Percentiles rank a stretch among this genome's conserved stretches.
phyloP scores from a whole-genome alignment of 2,797 vertebrate genomes.

The Muscicapa comitata region DNA sequence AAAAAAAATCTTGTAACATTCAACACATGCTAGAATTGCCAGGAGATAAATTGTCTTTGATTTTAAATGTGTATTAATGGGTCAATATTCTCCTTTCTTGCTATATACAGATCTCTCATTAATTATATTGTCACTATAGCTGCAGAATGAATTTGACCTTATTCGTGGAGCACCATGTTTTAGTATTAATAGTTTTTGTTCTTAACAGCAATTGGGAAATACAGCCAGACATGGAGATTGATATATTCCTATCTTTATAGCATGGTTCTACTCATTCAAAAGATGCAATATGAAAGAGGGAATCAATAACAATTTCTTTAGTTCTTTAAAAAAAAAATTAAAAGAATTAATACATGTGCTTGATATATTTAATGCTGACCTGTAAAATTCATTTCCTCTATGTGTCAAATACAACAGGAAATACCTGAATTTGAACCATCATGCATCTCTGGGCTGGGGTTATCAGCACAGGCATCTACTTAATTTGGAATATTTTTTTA shows the following conservation, averaged over 20 bases:
- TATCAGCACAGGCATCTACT: neutral
- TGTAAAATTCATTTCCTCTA: neutral
- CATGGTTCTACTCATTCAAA: neutral
- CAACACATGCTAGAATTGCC: neutral
- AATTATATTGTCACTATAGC: constrained; percentile 13
- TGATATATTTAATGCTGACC: neutral
- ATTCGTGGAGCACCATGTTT: neutral
- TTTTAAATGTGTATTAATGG: constrained; percentile 49
- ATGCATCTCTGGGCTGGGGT: neutral
- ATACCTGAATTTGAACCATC: neutral
- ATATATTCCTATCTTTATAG: neutral
- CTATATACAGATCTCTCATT: constrained; percentile 40
- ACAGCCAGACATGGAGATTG: neutral
- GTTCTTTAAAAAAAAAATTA: neutral
- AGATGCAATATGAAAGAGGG: neutral
- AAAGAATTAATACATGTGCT: neutral
- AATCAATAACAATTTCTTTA: neutral
- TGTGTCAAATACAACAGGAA: neutral
- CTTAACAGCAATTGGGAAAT: constrained; percentile 31
- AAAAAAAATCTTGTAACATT: neutral
- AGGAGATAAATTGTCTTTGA: constrained; percentile 36
- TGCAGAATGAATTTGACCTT: constrained; percentile 57
- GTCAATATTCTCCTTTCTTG: constrained; percentile 42
- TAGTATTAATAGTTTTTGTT: constrained; percentile 46
- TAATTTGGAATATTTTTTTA: neutral